These are phyloP conservation scores for Chesias legatella DNA, from an alignment of 2,888 invertebrate species.

Conservation along the genomic window DNA sequence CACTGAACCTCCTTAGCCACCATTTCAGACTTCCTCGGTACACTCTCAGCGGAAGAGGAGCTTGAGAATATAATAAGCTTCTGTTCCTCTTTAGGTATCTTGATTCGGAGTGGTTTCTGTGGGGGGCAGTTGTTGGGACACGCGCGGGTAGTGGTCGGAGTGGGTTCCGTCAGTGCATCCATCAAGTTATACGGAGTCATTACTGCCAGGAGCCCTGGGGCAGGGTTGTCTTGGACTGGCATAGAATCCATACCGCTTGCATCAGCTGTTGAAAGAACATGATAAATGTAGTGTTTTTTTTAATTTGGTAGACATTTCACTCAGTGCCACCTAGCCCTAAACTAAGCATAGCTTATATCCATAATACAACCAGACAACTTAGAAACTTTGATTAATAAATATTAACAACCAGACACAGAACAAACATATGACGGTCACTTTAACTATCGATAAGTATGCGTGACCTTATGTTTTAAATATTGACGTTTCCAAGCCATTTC, in stretches of 20 bases:
- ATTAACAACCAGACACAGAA: no score
- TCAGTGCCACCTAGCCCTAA: no score
- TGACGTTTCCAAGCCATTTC: no score
- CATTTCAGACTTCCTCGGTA: conserved; percentile 32
- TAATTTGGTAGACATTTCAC: no score
- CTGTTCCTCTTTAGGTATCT: conserved; percentile 42
- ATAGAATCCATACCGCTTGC: conserved; percentile 36
- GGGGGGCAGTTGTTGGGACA: conserved; percentile 47
- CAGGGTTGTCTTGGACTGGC: conserved; percentile 52
- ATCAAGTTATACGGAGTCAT: conserved; percentile 46
- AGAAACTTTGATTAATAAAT: no score
- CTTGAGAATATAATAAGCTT: conserved; percentile 60
- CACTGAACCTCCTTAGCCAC: conserved; percentile 43
- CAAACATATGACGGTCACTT: no score
- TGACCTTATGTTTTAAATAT: no score
- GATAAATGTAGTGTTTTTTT: no score
- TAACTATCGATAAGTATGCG: no score
- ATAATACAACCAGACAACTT: no score
- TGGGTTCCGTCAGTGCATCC: conserved; percentile 57
- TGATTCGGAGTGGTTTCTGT: conserved; percentile 38
- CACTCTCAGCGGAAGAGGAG: conserved; percentile 57
- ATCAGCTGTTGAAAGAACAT: conserved; percentile 40
- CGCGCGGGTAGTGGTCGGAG: conserved; percentile 48
- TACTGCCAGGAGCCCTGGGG: conserved; percentile 23
- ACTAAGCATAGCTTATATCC: no score